phyloP scores from a whole-genome alignment of 2,888 invertebrate genomes.

The Yponomeuta plumbellus region DNA sequence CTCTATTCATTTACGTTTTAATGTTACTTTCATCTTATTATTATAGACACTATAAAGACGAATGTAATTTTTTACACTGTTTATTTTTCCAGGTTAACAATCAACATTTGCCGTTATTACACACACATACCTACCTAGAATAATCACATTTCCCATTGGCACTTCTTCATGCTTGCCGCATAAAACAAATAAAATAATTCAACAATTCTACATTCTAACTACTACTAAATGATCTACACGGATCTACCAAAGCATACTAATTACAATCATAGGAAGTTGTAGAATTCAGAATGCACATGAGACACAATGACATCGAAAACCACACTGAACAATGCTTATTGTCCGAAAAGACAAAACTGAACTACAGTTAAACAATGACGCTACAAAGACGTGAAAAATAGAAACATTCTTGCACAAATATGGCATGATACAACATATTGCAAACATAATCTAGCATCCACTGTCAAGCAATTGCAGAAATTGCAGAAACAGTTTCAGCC shows the following conservation, averaged over 20 bases:
- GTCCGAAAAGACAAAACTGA: too few species aligned
- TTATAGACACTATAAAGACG: not conserved
- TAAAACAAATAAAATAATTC: not conserved
- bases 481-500: too few species aligned
- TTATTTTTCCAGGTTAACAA: not conserved
- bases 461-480: too few species aligned
- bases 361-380: too few species aligned
- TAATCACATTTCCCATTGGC: not conserved
- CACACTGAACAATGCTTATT: too few species aligned
- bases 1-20: not conserved
- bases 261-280: too few species aligned
- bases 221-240: not conserved
- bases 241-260: not conserved
- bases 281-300: too few species aligned
- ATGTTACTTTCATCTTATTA: not conserved
- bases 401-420: too few species aligned
- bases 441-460: too few species aligned
- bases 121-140: not conserved
- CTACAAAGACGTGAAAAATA: too few species aligned
- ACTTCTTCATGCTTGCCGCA: not conserved
- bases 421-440: too few species aligned
- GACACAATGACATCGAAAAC: too few species aligned
- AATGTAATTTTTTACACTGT: not conserved
- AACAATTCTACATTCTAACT: not conserved
- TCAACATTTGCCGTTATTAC: not conserved